Evolutionary conservation across 2,797 vertebrate genomes (phyloP).

Genomic region (Manis crassicaudata): DNA sequence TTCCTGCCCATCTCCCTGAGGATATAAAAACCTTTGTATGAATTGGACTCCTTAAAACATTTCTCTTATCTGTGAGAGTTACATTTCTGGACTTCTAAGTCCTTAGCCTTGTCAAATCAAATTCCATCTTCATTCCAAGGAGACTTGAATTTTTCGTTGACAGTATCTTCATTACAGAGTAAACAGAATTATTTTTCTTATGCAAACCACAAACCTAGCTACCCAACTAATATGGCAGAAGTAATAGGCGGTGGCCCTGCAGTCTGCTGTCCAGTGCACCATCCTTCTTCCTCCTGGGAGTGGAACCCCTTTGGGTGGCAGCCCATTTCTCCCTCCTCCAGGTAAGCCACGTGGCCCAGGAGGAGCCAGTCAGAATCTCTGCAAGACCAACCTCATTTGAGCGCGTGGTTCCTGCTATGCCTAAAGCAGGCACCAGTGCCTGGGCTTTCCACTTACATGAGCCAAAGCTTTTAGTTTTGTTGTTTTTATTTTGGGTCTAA

Average conservation of each 20-base stretch:
- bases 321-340: accelerated
- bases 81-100: too few species aligned
- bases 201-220: neutral
- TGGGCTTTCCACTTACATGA: neutral
- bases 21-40: too few species aligned
- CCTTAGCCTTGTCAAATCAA: too few species aligned
- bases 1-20: too few species aligned
- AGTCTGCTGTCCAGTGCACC: neutral
- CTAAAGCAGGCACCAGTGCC: accelerated
- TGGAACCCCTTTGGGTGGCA: neutral
- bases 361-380: neutral
- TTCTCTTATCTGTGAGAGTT: too few species aligned
- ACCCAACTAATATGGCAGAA: accelerated
- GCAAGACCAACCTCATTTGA: neutral
- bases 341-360: accelerated
- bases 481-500: neutral
- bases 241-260: accelerated
- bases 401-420: too few species aligned
- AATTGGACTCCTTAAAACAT: too few species aligned
- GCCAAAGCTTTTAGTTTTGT: neutral
- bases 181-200: neutral
- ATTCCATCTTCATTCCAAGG: too few species aligned
- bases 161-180: neutral
- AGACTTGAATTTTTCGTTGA: too few species aligned
- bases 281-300: neutral